Percentiles rank a stretch among this genome's conserved stretches.
Conservation (phyloP, 2,113 vertebrate genomes). For the Oplegnathus fasciatus region DNA sequence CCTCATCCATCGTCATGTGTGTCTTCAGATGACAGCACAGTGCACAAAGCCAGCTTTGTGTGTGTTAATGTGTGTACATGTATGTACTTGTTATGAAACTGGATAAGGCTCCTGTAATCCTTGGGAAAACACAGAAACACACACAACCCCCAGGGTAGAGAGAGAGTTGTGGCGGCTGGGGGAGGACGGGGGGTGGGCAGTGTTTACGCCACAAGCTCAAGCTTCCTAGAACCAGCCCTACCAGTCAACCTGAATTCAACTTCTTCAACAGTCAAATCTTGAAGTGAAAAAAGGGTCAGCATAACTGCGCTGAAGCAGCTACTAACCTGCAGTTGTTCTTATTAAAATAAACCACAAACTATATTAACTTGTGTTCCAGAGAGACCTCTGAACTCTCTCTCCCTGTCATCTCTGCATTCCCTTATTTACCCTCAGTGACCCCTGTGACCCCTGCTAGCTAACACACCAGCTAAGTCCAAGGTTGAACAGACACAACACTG, state of each 20-base stretch:
- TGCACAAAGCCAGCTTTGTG: slow-evolving; percentile 39
- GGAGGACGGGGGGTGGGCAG: neutral
- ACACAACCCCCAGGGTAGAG: slow-evolving; percentile 38
- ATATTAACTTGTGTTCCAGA: neutral
- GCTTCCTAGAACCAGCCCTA: slow-evolving; percentile 27
- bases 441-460: slow-evolving; percentile 49
- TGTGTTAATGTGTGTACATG: slow-evolving; percentile 45
- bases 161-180: neutral
- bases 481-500: slow-evolving; percentile 48
- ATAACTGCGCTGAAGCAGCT: neutral
- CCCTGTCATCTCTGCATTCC: slow-evolving; percentile 44
- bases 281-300: neutral
- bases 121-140: slow-evolving; percentile 61
- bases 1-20: slow-evolving; percentile 39
- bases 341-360: neutral
- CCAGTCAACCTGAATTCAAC: slow-evolving; percentile 28
- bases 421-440: slow-evolving; percentile 69
- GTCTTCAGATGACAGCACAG: slow-evolving; percentile 31
- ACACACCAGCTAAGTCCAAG: slow-evolving; percentile 67
- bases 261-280: slow-evolving; percentile 2
- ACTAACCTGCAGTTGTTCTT: slow-evolving; percentile 1
- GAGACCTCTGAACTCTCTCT: slow-evolving; percentile 14
- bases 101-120: slow-evolving; percentile 68
- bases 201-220: slow-evolving; percentile 23
- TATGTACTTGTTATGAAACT: slow-evolving; percentile 74